phyloP scores from a whole-genome alignment of 2,888 invertebrate genomes.

The Stenolophus ochropezus region DNA sequence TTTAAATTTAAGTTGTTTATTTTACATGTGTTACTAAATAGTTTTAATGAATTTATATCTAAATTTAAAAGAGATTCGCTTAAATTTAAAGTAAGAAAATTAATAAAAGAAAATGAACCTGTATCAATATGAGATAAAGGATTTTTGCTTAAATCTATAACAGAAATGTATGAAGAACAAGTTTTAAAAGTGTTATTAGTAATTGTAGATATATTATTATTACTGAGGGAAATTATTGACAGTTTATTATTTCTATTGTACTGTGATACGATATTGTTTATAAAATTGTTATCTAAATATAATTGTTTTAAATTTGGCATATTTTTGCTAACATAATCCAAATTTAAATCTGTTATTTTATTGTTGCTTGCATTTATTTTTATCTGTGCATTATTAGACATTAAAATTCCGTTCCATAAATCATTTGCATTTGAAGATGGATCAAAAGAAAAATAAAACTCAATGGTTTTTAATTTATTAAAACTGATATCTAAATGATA shows the following conservation, averaged over 20 bases:
- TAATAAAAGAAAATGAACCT: constrained; percentile 1
- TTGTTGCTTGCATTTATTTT: constrained; percentile 41
- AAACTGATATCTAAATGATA: constrained; percentile 33
- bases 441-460: constrained; percentile 39
- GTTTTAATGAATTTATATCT: background rate
- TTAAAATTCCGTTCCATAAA: background rate
- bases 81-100: constrained; percentile 5
- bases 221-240: background rate
- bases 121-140: constrained; percentile 37
- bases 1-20: constrained; percentile 3
- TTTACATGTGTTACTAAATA: constrained; percentile 11
- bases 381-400: background rate
- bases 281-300: constrained; percentile 39
- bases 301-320: constrained; percentile 30
- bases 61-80: constrained; percentile 33
- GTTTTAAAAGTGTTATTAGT: constrained; percentile 15
- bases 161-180: constrained; percentile 8
- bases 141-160: constrained; percentile 34
- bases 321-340: constrained; percentile 34
- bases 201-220: constrained; percentile 44
- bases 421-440: constrained; percentile 24
- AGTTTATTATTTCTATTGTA: background rate
- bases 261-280: constrained; percentile 26
- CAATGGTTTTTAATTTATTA: constrained; percentile 27
- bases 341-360: constrained; percentile 19